Evolutionary conservation across 2,888 invertebrate species (phyloP).

Genomic region (Drosophila fungiperda): DNA sequence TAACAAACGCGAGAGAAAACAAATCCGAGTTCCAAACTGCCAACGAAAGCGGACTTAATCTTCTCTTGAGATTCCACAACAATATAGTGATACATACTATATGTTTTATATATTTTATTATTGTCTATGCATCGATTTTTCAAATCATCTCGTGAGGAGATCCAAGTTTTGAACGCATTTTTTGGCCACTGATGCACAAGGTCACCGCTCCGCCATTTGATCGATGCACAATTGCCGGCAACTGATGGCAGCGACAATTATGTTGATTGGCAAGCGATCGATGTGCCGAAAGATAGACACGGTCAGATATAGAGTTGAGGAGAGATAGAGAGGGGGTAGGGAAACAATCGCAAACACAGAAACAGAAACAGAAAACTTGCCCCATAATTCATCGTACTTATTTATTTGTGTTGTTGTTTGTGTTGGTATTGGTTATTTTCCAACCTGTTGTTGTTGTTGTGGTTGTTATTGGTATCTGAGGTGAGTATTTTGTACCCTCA

Average conservation of each 20-base stretch:
- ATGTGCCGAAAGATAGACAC: background rate
- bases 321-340: background rate
- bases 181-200: constrained; percentile 59
- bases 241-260: constrained; percentile 68
- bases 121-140: background rate
- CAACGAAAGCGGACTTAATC: background rate
- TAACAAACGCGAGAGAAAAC: constrained; percentile 51
- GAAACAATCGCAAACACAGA: background rate
- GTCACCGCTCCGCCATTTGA: constrained; percentile 65
- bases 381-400: constrained; percentile 78
- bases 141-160: background rate
- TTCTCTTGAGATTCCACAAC: background rate
- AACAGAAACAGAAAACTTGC: constrained; percentile 64
- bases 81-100: background rate
- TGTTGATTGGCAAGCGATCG: constrained; percentile 64
- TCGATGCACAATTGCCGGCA: constrained; percentile 81
- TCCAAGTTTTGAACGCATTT: constrained; percentile 68
- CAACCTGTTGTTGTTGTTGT: constrained; percentile 41
- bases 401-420: constrained; percentile 54
- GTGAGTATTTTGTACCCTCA: constrained; percentile 46
- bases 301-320: background rate
- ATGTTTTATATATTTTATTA: background rate
- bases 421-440: constrained; percentile 27
- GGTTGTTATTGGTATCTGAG: constrained; percentile 33
- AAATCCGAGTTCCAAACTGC: constrained; percentile 5